Conservation (phyloP, 2,797 vertebrate genomes). For the Microctenopoma lineatum region DNA sequence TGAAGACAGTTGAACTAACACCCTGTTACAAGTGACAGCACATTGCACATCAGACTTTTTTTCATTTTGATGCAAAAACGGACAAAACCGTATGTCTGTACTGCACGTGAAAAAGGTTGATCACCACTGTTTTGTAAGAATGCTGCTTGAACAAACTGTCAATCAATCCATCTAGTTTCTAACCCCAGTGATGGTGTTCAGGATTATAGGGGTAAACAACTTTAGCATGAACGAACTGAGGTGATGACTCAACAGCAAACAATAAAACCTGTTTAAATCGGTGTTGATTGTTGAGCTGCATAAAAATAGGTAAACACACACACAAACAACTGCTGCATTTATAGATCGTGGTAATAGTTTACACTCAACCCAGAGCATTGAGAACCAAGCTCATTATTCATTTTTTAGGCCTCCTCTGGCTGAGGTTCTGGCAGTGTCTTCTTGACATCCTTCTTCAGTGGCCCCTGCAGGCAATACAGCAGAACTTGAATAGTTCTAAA, state of each 20-base stretch:
- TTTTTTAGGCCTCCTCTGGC: constrained; percentile 73
- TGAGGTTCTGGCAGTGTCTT: constrained; percentile 77
- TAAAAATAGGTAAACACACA: not conserved
- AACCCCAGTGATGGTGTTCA: constrained; percentile 1
- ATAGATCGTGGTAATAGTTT: not conserved
- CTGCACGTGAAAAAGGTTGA: constrained; percentile 14
- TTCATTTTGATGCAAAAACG: constrained; percentile 2
- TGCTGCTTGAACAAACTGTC: constrained; percentile 8
- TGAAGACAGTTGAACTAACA: constrained; percentile 13
- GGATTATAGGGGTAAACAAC: not conserved
- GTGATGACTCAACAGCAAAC: constrained; percentile 17
- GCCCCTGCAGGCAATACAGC: constrained; percentile 83
- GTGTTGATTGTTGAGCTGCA: constrained; percentile 1
- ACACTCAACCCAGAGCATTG: not conserved
- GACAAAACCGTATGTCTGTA: constrained; percentile 12
- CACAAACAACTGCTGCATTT: not conserved
- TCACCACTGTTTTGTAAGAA: constrained; percentile 4
- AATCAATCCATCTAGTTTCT: constrained; percentile 7
- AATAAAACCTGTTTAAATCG: constrained; percentile 35
- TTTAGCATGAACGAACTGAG: not conserved
- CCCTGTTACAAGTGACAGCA: not conserved
- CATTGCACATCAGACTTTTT: not conserved
- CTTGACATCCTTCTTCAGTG: constrained; percentile 89
- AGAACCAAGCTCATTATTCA: constrained; percentile 19
- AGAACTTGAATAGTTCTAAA: constrained; percentile 16